phyloP scores from a whole-genome alignment of 2,113 vertebrate genomes.

The Mugil cephalus region DNA sequence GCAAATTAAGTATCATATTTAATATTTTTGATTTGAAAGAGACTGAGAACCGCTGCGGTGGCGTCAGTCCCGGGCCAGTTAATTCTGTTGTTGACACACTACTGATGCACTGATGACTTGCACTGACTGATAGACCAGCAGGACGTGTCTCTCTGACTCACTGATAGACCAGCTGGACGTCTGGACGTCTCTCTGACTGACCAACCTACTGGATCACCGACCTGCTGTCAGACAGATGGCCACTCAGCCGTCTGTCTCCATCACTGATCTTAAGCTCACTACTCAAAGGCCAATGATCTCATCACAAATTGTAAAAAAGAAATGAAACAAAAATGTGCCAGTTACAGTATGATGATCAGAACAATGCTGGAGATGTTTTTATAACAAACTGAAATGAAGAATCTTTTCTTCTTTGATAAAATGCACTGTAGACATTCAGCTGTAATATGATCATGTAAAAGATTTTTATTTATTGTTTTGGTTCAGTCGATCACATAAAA shows the following conservation, averaged over 20 bases:
- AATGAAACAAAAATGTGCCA: slow-evolving; percentile 37
- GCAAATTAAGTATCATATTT: slow-evolving; percentile 55
- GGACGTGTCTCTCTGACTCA: neutral
- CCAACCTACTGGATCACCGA: slow-evolving; percentile 11
- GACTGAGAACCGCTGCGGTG: slow-evolving; percentile 16
- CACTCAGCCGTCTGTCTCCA: slow-evolving; percentile 1
- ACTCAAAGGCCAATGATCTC: slow-evolving; percentile 27
- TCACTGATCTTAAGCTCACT: slow-evolving; percentile 1
- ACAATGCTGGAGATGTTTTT: slow-evolving; percentile 45
- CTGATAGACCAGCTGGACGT: neutral
- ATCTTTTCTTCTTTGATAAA: slow-evolving; percentile 6
- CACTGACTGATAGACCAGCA: slow-evolving; percentile 50
- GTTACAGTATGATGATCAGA: slow-evolving; percentile 10
- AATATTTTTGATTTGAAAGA: slow-evolving; percentile 40
- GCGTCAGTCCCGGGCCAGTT: slow-evolving; percentile 1
- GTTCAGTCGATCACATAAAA: slow-evolving; percentile 14
- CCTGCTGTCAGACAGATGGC: slow-evolving; percentile 32
- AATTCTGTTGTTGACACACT: slow-evolving; percentile 47
- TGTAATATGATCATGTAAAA: slow-evolving; percentile 18
- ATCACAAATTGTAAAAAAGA: slow-evolving; percentile 31
- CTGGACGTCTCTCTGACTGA: slow-evolving; percentile 5
- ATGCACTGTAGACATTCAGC: slow-evolving; percentile 51
- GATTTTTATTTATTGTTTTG: slow-evolving; percentile 60
- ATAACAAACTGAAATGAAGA: slow-evolving; percentile 16
- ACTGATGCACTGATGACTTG: slow-evolving; percentile 70